phyloP scores from a whole-genome alignment of 2,888 invertebrate genomes.

The Eristalis pertinax region DNA sequence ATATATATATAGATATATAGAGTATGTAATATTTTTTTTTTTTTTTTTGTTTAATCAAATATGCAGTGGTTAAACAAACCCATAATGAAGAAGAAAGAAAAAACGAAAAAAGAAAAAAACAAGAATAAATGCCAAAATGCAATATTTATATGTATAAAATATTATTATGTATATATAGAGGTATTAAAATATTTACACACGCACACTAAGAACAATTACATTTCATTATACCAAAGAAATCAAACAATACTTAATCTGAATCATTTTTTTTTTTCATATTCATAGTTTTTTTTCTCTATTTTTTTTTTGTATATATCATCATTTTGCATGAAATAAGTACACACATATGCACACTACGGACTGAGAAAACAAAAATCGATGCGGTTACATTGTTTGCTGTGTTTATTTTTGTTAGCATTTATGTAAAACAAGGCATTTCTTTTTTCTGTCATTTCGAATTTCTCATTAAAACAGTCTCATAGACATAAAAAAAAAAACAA shows the following conservation, averaged over 20 bases:
- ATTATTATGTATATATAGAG: constrained; percentile 73
- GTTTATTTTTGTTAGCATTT: neutral
- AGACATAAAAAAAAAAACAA: constrained; percentile 27
- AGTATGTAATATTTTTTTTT: constrained; percentile 51
- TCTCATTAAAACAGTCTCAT: constrained; percentile 50
- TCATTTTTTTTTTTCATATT: constrained; percentile 6
- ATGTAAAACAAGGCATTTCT: neutral
- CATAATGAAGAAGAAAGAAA: constrained; percentile 81
- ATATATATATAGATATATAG: constrained; percentile 73
- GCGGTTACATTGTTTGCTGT: constrained; percentile 29
- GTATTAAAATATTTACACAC: constrained; percentile 72
- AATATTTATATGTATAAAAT: constrained; percentile 78
- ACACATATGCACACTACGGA: constrained; percentile 68
- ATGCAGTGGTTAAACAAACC: constrained; percentile 75
- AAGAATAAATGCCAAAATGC: constrained; percentile 82
- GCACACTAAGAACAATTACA: constrained; percentile 73
- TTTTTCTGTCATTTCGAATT: constrained; percentile 49
- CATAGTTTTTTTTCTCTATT: constrained; percentile 14
- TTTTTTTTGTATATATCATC: constrained; percentile 13
- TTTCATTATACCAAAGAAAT: constrained; percentile 70
- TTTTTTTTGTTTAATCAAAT: constrained; percentile 79
- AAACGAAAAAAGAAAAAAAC: constrained; percentile 81
- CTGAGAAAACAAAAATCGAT: constrained; percentile 49
- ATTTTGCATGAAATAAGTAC: constrained; percentile 38
- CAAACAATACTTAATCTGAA: constrained; percentile 41